These are phyloP conservation scores for Channa argus DNA, from an alignment of 2,113 vertebrate genomes.

Conservation along the genomic window DNA sequence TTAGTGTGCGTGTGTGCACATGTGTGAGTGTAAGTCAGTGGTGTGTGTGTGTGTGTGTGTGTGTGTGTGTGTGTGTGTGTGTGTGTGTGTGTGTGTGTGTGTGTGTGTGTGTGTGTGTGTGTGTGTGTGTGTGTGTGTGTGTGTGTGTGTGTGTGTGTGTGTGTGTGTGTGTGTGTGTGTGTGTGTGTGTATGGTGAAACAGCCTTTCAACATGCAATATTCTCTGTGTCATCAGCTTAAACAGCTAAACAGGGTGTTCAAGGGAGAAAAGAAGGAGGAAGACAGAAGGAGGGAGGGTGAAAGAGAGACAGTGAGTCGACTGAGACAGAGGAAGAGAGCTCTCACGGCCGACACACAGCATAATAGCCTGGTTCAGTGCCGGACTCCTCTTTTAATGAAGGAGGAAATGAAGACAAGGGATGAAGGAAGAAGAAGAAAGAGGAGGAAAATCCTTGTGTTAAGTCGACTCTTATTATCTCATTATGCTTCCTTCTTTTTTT, in stretches of 20 bases:
- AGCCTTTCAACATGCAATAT: conserved; percentile 77
- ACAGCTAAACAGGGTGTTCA: conserved; percentile 76
- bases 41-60: conserved; percentile 58
- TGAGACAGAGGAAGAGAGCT: conserved; percentile 41
- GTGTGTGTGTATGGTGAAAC: conserved; percentile 55
- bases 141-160: conserved; percentile 65
- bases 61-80: conserved; percentile 54
- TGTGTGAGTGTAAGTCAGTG: conserved; percentile 28
- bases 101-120: conserved; percentile 59
- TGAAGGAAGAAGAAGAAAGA: conserved; percentile 61
- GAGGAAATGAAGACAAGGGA: conserved; percentile 70
- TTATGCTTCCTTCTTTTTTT: conserved; percentile 26
- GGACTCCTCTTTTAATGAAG: conserved; percentile 64
- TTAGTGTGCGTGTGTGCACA: conserved; percentile 49
- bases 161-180: conserved; percentile 54
- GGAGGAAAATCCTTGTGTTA: conserved; percentile 58
- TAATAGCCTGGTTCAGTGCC: conserved; percentile 23
- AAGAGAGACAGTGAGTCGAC: neutral
- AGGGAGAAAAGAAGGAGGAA: conserved; percentile 43
- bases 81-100: conserved; percentile 52
- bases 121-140: conserved; percentile 43
- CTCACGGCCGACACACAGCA: conserved; percentile 28
- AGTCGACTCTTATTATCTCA: conserved; percentile 68
- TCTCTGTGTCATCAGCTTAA: conserved; percentile 81
- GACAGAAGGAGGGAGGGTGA: conserved; percentile 33